phyloP scores from a whole-genome alignment of 2,113 vertebrate species.

The Tetrax tetrax region DNA sequence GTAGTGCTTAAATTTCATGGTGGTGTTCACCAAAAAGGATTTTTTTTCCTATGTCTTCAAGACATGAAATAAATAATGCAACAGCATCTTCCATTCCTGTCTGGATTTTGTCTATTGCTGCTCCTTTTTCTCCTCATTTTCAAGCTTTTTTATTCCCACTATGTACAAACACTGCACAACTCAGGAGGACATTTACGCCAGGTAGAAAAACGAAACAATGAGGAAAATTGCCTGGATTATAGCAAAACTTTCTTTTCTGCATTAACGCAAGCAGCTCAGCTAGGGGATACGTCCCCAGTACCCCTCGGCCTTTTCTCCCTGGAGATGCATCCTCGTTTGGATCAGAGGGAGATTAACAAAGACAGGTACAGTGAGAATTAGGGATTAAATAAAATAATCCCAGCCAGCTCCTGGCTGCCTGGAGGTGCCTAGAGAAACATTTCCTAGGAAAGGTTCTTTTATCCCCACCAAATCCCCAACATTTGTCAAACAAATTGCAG shows the following conservation, averaged over 20 bases:
- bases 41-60: background rate
- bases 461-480: background rate
- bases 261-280: background rate
- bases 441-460: background rate
- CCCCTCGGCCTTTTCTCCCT: background rate
- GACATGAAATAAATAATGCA: background rate
- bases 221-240: background rate
- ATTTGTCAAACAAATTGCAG: background rate
- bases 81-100: background rate
- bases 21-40: background rate
- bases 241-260: background rate
- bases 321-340: background rate
- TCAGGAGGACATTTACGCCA: background rate
- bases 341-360: background rate
- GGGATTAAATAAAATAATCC: background rate
- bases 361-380: background rate
- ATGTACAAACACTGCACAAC: background rate
- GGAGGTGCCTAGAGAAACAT: background rate
- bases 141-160: background rate
- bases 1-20: background rate
- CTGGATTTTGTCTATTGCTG: background rate
- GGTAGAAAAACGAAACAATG: background rate
- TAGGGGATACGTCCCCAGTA: rapidly evolving
- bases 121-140: background rate
- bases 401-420: background rate